These are phyloP conservation scores for Drosophila sproati DNA, from an alignment of 1,140 invertebrate species.

Conservation along the genomic window DNA sequence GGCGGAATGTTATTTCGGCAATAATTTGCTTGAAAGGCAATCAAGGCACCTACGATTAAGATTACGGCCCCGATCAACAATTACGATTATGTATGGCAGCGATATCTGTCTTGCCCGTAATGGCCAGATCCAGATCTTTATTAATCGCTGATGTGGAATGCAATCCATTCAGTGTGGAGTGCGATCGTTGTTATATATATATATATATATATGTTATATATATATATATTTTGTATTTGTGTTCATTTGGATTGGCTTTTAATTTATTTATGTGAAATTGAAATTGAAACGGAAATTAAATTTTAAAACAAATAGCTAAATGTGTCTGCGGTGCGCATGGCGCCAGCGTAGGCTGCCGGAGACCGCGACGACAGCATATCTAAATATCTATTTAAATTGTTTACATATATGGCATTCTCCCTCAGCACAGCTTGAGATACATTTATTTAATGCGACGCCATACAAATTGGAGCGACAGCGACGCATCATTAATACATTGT, in stretches of 20 bases:
- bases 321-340: constrained; percentile 43
- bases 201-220: too few relatives aligned
- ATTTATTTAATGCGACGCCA: constrained; percentile 75
- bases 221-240: constrained; percentile 48
- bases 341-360: constrained; percentile 69
- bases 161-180: constrained; percentile 26
- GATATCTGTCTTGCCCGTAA: constrained; percentile 49
- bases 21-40: constrained; percentile 25
- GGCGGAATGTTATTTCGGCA: constrained; percentile 59
- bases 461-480: constrained; percentile 68
- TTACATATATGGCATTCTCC: constrained; percentile 58
- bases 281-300: constrained; percentile 84
- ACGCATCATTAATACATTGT: constrained; percentile 59
- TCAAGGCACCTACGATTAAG: constrained; percentile 32
- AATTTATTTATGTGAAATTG: constrained; percentile 80
- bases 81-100: constrained; percentile 49
- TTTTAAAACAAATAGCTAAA: constrained; percentile 80
- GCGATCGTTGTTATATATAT: constrained; percentile 40
- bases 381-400: constrained; percentile 82
- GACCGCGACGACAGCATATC: constrained; percentile 63
- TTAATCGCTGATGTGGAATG: constrained; percentile 55
- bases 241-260: constrained; percentile 46
- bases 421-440: constrained; percentile 77
- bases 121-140: constrained; percentile 47
- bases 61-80: constrained; percentile 22